Evolutionary conservation across 2,113 vertebrate species (phyloP).

Genomic region (Raja brachyura): DNA sequence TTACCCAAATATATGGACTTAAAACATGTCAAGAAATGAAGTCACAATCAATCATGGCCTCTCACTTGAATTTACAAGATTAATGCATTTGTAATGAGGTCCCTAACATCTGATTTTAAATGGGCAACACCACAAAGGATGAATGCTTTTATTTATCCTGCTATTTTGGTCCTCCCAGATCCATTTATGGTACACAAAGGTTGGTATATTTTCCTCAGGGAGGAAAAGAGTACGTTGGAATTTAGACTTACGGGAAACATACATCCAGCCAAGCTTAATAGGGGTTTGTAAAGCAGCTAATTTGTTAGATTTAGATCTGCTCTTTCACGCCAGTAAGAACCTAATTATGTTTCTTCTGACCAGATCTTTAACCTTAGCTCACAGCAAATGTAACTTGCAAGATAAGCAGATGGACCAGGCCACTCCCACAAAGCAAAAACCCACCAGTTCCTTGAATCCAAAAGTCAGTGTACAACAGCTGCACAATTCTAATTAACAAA

Average conservation of each 20-base stretch:
- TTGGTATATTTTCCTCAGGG: not conserved
- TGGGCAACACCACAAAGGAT: not conserved
- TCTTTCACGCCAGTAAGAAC: not conserved
- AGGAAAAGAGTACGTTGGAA: not conserved
- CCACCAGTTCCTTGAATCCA: not conserved
- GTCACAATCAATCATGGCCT: not conserved
- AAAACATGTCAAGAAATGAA: not conserved
- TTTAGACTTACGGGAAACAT: not conserved
- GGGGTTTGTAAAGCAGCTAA: not conserved
- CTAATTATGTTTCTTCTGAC: not conserved
- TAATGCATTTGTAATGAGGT: not conserved
- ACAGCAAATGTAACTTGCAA: not conserved
- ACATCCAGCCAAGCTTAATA: not conserved
- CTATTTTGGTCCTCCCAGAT: not conserved
- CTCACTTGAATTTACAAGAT: not conserved
- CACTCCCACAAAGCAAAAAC: not conserved
- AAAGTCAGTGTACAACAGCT: slow-evolving; percentile 2
- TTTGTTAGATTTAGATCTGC: not conserved
- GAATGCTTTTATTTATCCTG: no score
- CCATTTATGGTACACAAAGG: not conserved
- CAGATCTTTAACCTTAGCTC: not conserved
- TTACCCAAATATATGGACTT: not conserved
- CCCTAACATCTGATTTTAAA: not conserved
- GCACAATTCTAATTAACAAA: slow-evolving; percentile 33
- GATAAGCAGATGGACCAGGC: not conserved